phyloP scores from a whole-genome alignment of 2,113 vertebrate species.

The Sylvia atricapilla region DNA sequence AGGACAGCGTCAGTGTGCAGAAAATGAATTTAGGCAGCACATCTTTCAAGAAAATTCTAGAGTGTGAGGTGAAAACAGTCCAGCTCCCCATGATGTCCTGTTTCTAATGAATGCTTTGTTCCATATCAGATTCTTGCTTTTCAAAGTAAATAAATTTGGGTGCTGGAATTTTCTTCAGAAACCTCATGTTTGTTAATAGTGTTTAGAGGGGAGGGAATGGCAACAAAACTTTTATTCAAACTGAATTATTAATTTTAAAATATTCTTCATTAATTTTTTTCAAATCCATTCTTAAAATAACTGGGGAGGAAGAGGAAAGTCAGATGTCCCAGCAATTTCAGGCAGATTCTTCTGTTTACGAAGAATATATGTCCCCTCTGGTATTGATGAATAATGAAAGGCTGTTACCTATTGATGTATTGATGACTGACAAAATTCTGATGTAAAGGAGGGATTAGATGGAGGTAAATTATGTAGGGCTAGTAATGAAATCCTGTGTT shows the following conservation, averaged over 20 bases:
- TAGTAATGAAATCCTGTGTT: neutral
- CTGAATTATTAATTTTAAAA: neutral
- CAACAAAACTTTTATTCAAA: neutral
- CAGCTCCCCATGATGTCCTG: neutral
- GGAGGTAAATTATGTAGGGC: neutral
- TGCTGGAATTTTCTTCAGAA: conserved; percentile 12
- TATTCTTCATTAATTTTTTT: neutral
- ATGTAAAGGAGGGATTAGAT: neutral
- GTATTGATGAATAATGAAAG: neutral
- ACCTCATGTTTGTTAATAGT: neutral
- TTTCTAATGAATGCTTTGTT: conserved; percentile 24
- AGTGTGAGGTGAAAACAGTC: neutral
- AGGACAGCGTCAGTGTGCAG: neutral
- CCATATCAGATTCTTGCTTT: neutral
- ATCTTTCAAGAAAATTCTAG: neutral
- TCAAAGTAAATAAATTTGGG: neutral
- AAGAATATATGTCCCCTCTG: neutral
- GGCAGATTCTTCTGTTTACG: neutral
- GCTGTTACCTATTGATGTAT: neutral
- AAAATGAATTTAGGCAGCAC: neutral
- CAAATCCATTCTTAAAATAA: neutral
- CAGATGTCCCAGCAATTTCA: neutral
- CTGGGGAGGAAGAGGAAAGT: neutral
- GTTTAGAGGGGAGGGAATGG: neutral
- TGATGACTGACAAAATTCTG: neutral